A percentile compares a stretch with the other conserved stretches of the same genome.
These are phyloP conservation scores for Drosophila nr. perissopoda DNA, from an alignment of 2,888 invertebrate genomes.

Conservation along the genomic window DNA sequence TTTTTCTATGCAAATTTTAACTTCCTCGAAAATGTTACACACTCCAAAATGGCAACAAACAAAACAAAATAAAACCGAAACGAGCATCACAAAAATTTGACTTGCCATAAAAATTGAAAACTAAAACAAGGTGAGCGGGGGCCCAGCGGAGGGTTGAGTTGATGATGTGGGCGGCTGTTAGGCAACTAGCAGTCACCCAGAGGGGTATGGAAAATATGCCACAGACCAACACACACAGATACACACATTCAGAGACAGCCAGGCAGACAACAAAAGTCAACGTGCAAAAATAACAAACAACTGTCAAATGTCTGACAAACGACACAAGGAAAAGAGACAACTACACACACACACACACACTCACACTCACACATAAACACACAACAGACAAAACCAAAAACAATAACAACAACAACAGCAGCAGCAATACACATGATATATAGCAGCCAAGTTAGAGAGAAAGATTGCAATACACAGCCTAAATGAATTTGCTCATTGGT, in stretches of 20 bases:
- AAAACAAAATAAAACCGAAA: conserved; percentile 54
- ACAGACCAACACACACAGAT: conserved; percentile 57
- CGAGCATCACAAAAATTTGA: conserved; percentile 75
- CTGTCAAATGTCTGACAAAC: conserved; percentile 82
- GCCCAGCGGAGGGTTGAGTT: conserved; percentile 5
- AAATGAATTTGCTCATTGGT: conserved; percentile 57
- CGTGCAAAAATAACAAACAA: conserved; percentile 81
- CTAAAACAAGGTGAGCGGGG: conserved; percentile 55
- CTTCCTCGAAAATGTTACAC: conserved; percentile 74
- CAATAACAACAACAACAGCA: conserved; percentile 31
- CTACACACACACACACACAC: conserved; percentile 38
- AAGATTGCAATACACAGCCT: conserved; percentile 42
- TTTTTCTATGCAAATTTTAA: conserved; percentile 82
- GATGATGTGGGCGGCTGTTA: conserved; percentile 74
- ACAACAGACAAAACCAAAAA: conserved; percentile 23
- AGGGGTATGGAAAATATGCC: conserved; percentile 64
- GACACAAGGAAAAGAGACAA: conserved; percentile 81
- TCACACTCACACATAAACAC: too few species aligned
- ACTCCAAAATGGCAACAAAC: conserved; percentile 56
- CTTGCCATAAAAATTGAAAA: conserved; percentile 80
- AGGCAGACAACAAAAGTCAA: conserved; percentile 67
- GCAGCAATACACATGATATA: conserved; percentile 38
- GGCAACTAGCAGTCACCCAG: conserved; percentile 53
- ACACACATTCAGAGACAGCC: conserved; percentile 11
- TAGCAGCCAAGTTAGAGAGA: conserved; percentile 31